phyloP scores from a whole-genome alignment of 2,113 vertebrate species.

The Toxotes jaculatrix region DNA sequence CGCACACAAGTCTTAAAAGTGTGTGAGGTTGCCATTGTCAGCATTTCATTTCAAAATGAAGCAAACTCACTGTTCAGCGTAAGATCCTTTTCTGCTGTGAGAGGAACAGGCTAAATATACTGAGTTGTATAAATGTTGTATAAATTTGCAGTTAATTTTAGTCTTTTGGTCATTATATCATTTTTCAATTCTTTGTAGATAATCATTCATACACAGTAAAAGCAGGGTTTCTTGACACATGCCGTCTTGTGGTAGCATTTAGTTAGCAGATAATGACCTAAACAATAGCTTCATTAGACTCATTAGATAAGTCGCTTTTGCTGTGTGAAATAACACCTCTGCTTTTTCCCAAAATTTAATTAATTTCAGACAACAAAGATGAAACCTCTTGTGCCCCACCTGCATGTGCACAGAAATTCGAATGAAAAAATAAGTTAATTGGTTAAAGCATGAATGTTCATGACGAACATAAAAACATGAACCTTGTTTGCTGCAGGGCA shows the following conservation, averaged over 20 bases:
- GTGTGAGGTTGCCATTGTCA: conserved; percentile 3
- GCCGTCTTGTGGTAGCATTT: neutral
- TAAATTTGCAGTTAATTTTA: neutral
- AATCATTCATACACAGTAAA: neutral
- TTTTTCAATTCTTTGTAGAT: neutral
- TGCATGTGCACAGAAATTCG: neutral
- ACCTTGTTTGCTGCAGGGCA: neutral
- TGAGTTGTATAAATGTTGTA: neutral
- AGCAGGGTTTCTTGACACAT: neutral
- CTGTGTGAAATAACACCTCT: neutral
- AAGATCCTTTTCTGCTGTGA: conserved; percentile 3
- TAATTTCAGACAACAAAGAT: neutral
- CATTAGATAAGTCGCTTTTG: neutral
- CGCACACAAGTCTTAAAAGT: neutral
- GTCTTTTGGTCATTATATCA: neutral
- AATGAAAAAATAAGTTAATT: neutral
- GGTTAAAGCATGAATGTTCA: neutral
- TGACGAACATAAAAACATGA: neutral
- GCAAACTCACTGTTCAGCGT: neutral
- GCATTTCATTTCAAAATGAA: conserved; percentile 12
- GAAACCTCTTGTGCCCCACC: neutral
- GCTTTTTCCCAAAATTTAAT: neutral
- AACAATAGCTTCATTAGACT: neutral
- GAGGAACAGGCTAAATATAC: neutral
- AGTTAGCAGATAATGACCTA: neutral